Conservation (phyloP, 2,113 vertebrate genomes). For the Saguinus midas region DNA sequence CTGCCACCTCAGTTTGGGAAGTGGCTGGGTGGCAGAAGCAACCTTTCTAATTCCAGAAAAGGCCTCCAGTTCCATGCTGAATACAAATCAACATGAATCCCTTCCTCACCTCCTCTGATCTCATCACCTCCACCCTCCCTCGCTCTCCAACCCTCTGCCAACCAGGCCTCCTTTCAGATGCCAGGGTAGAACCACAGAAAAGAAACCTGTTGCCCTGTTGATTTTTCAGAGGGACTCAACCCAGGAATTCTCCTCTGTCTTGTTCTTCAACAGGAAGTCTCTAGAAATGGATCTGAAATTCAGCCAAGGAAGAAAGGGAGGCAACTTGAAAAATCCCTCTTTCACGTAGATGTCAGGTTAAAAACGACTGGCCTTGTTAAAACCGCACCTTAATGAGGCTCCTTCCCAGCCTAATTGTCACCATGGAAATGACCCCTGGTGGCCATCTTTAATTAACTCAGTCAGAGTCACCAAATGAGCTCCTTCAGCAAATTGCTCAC, state of each 20-base stretch:
- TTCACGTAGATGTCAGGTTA: slow-evolving; percentile 67
- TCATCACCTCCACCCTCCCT: background rate
- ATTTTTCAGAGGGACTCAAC: background rate
- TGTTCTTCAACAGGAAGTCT: background rate
- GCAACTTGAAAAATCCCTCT: background rate
- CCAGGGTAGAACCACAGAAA: background rate
- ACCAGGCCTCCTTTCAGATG: background rate
- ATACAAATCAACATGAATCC: background rate
- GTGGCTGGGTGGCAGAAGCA: background rate
- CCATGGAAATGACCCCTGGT: slow-evolving; percentile 88
- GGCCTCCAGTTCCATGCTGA: background rate
- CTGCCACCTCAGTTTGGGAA: background rate
- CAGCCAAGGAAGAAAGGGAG: background rate
- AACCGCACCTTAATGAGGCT: slow-evolving; percentile 83
- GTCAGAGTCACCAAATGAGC: slow-evolving; percentile 84
- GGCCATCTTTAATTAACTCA: slow-evolving; percentile 89
- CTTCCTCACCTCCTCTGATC: background rate
- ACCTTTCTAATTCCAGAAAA: background rate
- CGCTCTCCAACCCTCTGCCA: background rate
- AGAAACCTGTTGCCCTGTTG: background rate
- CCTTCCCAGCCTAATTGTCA: slow-evolving; percentile 87
- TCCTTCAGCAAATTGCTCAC: slow-evolving; percentile 84
- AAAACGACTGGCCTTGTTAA: slow-evolving; percentile 81
- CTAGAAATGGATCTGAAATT: background rate
- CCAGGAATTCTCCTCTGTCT: background rate